phyloP scores from a whole-genome alignment of 1,140 invertebrate species.

The Spodoptera litura region DNA sequence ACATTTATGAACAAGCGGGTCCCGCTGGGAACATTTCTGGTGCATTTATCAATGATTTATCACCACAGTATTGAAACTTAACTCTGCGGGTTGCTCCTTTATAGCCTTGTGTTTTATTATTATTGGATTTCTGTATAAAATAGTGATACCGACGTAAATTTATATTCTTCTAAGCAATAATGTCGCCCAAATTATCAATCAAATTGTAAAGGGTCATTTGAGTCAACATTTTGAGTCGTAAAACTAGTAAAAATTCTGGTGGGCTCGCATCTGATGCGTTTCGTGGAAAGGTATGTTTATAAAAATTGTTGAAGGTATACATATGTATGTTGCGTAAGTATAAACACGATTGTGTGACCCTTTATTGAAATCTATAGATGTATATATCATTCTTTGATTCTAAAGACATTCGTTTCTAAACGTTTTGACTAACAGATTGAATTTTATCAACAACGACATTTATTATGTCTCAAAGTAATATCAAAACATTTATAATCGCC shows the following conservation, averaged over 20 bases:
- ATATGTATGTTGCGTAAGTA: too few relatives aligned
- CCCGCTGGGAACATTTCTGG: slow-evolving; percentile 55
- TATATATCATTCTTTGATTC: too few relatives aligned
- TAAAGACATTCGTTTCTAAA: too few relatives aligned
- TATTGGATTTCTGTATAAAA: slow-evolving; percentile 35
- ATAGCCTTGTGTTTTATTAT: slow-evolving; percentile 47
- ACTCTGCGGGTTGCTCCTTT: slow-evolving; percentile 57
- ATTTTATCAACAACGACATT: too few relatives aligned
- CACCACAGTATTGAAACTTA: slow-evolving; percentile 52
- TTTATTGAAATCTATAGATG: too few relatives aligned
- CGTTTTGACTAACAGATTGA: too few relatives aligned
- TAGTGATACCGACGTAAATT: slow-evolving; percentile 24
- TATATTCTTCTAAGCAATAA: slow-evolving; percentile 37
- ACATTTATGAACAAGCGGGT: slow-evolving; percentile 38
- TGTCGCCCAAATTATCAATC: slow-evolving; percentile 41
- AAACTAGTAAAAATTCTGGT: neutral
- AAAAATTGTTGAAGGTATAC: too few relatives aligned
- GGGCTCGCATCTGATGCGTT: neutral
- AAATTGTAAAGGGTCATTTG: neutral
- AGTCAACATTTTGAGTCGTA: slow-evolving; percentile 6
- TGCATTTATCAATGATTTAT: slow-evolving; percentile 57
- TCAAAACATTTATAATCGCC: too few relatives aligned
- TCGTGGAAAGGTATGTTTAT: too few relatives aligned
- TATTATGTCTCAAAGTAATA: too few relatives aligned
- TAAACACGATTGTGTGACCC: too few relatives aligned